phyloP scores from a whole-genome alignment of 2,113 vertebrate genomes.

The Pyrgilauda ruficollis region DNA sequence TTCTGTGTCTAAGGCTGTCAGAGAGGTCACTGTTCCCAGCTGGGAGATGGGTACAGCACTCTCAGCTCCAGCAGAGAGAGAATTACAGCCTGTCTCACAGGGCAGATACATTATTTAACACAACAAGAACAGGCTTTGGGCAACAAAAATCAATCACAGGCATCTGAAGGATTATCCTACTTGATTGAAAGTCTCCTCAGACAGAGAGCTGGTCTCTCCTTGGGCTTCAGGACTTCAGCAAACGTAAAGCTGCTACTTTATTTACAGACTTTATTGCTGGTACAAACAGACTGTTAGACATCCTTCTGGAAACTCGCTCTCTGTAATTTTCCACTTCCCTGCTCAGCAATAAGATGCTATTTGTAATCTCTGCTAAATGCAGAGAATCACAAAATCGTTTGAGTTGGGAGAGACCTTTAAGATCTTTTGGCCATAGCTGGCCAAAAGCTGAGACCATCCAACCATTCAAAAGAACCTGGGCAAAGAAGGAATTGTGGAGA shows the following conservation, averaged over 20 bases:
- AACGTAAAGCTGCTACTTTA: neutral
- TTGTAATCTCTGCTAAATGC: neutral
- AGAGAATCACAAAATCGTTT: neutral
- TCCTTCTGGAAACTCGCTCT: neutral
- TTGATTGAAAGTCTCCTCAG: constrained; percentile 18
- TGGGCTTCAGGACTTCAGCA: neutral
- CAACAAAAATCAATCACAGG: constrained; percentile 4
- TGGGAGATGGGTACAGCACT: neutral
- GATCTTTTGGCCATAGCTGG: neutral
- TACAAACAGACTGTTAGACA: neutral
- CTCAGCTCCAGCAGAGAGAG: neutral
- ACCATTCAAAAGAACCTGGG: neutral
- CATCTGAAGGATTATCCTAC: neutral
- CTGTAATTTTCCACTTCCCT: neutral
- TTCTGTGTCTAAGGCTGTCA: neutral
- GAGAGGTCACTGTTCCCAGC: neutral
- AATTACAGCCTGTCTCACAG: neutral
- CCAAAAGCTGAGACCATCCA: neutral
- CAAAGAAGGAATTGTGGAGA: neutral
- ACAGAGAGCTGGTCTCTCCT: neutral
- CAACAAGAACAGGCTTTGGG: neutral
- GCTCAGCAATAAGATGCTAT: neutral
- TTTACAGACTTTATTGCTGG: neutral
- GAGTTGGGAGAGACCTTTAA: neutral
- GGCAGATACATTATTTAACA: constrained; percentile 39